Base-by-base conservation (phyloP, 2,888 invertebrate species). In the Pherbina coryleti region DNA sequence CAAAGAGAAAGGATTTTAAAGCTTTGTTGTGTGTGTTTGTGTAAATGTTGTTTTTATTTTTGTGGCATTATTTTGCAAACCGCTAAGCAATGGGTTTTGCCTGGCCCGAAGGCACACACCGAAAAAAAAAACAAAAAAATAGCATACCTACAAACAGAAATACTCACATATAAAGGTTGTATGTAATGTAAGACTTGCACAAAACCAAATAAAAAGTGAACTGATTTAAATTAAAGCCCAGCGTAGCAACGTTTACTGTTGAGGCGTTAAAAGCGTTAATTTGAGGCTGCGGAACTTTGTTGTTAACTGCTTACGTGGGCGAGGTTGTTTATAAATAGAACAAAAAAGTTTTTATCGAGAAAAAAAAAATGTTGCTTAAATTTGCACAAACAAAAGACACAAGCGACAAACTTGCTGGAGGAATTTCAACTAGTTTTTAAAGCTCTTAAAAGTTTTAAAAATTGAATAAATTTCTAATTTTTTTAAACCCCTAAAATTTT, bases 1-100 rank as follows among this genome's bases (percentile, higher is more conserved):
- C 55, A 77, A 75, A 78, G 78, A 78, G 78, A 78, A 78, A 78
- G 78, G 78, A 78, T 78, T 78, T 72, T 49, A 22, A 72, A 57
- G 75, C 22, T 67, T 73, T 53, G 37, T 7, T 28, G 49, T 31
- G 55, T 37, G n/a, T 44, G 67, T 53, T 8, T 75, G 57, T 17
- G 25, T 34, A 5, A 22, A 8, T 37, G n/a, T 19, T 28, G 44
- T 19, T 70, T 31, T 70, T 25, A 14, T n/a, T 28, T 19, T 51
- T 53, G n/a, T 34, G 11, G 22, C n/a, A n/a, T n/a, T 44, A 37
- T 25, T 67, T 8, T 11, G 67, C 67, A n/a, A 22, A 22, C 37
- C n/a, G 31, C 66, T 17, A 31, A n/a, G 3, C 34, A n/a, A 2
- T 37, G 19, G 34, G 11, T 19, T 66, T 37, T 37, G n/a, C 5